Conservation (phyloP, 2,888 invertebrate species). For the Halictus ligatus region DNA sequence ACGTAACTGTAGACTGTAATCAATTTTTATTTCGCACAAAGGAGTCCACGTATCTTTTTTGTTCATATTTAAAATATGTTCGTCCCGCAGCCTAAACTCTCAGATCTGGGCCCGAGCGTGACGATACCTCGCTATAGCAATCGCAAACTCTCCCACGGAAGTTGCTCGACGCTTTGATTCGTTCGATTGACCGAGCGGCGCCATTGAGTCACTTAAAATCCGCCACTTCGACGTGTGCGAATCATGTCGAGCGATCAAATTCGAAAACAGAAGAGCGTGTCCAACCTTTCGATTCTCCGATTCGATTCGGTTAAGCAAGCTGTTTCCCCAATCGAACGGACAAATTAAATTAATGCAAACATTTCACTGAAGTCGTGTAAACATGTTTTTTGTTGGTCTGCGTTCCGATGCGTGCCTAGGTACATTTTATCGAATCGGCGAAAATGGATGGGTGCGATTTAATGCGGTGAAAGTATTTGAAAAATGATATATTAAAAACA, state of each 20-base stretch:
- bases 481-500: no score
- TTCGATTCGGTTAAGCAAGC: neutral
- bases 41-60: no score
- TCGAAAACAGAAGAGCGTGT: neutral
- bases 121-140: no score
- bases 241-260: neutral
- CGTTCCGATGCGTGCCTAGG: no score
- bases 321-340: neutral
- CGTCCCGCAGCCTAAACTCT: neutral
- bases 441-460: no score
- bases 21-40: no score
- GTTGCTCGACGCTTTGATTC: conserved; percentile 37
- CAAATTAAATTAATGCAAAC: neutral
- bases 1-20: no score
- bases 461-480: no score
- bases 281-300: neutral
- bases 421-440: no score
- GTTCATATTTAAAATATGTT: neutral
- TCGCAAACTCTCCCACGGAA: neutral
- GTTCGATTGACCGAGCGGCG: conserved; percentile 42
- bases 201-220: conserved; percentile 36
- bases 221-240: neutral
- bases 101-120: neutral
- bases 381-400: neutral
- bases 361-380: neutral